phyloP scores from a whole-genome alignment of 2,888 invertebrate genomes.

The Zaprionus obscuricornis region DNA sequence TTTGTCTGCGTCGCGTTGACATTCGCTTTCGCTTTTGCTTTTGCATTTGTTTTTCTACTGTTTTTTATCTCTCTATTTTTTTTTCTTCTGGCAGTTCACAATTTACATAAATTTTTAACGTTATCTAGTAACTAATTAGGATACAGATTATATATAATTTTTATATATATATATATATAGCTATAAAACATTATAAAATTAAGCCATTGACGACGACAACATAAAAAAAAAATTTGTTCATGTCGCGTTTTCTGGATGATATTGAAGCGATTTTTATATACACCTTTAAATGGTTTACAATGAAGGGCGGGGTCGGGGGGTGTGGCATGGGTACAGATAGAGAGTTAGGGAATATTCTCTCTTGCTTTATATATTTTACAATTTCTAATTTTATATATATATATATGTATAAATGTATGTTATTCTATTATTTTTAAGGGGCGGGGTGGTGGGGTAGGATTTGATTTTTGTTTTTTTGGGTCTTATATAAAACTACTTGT shows the following conservation, averaged over 20 bases:
- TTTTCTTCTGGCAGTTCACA: constrained; percentile 37
- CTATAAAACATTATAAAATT: background rate
- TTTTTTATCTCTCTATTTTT: background rate
- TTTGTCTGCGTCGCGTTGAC: no score
- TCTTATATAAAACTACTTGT: constrained; percentile 60
- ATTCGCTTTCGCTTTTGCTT: no score
- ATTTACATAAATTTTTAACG: constrained; percentile 31
- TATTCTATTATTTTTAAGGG: background rate
- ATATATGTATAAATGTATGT: constrained; percentile 5
- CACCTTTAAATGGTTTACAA: constrained; percentile 13
- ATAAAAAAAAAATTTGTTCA: constrained; percentile 30
- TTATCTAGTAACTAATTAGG: constrained; percentile 25
- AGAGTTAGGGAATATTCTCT: background rate
- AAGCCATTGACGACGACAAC: constrained; percentile 2
- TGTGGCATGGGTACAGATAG: no score
- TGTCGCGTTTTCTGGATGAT: constrained; percentile 25
- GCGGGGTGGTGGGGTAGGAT: constrained; percentile 5
- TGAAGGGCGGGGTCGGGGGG: no score
- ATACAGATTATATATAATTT: constrained; percentile 20
- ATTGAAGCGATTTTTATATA: constrained; percentile 50
- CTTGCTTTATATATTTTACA: constrained; percentile 22
- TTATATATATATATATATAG: constrained; percentile 1
- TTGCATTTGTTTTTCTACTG: constrained; percentile 3
- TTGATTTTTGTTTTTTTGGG: no score
- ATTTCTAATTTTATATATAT: constrained; percentile 9